Conservation (phyloP, 2,888 invertebrate species). For the Yponomeuta sedellus region DNA sequence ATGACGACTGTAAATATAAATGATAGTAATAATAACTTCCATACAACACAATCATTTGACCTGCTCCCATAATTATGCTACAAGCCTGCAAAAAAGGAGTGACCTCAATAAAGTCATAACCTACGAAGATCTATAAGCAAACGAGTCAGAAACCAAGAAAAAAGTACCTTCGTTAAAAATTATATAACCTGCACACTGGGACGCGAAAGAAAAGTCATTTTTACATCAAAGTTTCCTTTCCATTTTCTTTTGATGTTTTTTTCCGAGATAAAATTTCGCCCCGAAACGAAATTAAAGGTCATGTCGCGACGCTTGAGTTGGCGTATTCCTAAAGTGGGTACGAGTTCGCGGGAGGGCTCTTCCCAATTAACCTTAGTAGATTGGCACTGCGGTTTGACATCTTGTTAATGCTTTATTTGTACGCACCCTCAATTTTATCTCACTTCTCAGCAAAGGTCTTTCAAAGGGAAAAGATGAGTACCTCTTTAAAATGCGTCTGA, state of each 20-base stretch:
- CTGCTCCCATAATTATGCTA: no score
- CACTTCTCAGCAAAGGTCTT: no score
- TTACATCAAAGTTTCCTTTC: slow-evolving; percentile 9
- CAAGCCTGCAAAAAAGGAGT: no score
- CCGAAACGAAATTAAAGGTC: slow-evolving; percentile 55
- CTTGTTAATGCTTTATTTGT: no score
- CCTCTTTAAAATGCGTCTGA: no score
- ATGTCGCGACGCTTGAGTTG: slow-evolving; percentile 24
- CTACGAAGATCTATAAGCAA: neutral
- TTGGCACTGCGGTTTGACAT: no score
- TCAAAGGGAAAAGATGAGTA: no score
- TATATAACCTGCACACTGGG: neutral
- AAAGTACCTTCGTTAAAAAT: slow-evolving; percentile 10
- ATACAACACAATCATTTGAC: no score
- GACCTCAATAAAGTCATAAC: neutral
- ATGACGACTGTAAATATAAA: no score
- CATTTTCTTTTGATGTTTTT: slow-evolving; percentile 42
- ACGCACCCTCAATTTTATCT: no score
- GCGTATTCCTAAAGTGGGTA: slow-evolving; percentile 27
- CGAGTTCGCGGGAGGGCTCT: slow-evolving; percentile 33
- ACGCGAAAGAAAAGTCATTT: slow-evolving; percentile 6
- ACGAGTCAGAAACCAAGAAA: neutral
- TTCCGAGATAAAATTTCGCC: slow-evolving; percentile 50
- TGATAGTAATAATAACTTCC: no score
- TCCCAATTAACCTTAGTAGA: neutral